Percentiles rank a stretch among this genome's conserved stretches.
These are phyloP conservation scores for Tenrec ecaudatus DNA, from an alignment of 2,113 vertebrate genomes.

Conservation along the genomic window DNA sequence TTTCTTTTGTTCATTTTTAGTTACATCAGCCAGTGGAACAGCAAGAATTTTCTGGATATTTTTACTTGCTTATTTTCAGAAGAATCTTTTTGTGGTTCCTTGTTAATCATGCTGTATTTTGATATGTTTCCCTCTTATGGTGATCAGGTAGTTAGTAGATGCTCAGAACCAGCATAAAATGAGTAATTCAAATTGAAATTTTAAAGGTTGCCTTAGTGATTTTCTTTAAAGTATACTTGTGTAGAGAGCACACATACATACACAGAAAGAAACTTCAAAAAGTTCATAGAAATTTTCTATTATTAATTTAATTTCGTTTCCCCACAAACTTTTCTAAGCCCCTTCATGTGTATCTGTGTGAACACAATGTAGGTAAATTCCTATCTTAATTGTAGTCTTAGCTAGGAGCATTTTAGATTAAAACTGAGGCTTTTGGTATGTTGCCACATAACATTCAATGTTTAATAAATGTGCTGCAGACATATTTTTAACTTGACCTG, in stretches of 20 bases:
- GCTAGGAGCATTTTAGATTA: constrained; percentile 50
- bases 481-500: constrained; percentile 53
- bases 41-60: neutral
- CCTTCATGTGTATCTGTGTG: neutral
- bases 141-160: neutral
- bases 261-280: too few species aligned
- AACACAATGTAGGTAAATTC: neutral
- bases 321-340: too few species aligned
- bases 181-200: constrained; percentile 7
- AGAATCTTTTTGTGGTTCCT: neutral
- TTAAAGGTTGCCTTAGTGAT: neutral
- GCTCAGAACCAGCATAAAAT: constrained; percentile 26
- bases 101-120: constrained; percentile 22
- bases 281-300: too few species aligned
- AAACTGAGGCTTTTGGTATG: constrained; percentile 43
- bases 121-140: neutral
- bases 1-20: too few species aligned
- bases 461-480: constrained; percentile 45
- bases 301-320: too few species aligned
- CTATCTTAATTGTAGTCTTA: constrained; percentile 32
- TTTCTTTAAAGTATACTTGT: neutral
- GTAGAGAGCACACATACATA: neutral
- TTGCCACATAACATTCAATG: constrained; percentile 49
- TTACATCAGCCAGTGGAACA: neutral
- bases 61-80: constrained; percentile 33